Base-by-base conservation (phyloP, 2,113 vertebrate genomes). In the Ophiodon elongatus region DNA sequence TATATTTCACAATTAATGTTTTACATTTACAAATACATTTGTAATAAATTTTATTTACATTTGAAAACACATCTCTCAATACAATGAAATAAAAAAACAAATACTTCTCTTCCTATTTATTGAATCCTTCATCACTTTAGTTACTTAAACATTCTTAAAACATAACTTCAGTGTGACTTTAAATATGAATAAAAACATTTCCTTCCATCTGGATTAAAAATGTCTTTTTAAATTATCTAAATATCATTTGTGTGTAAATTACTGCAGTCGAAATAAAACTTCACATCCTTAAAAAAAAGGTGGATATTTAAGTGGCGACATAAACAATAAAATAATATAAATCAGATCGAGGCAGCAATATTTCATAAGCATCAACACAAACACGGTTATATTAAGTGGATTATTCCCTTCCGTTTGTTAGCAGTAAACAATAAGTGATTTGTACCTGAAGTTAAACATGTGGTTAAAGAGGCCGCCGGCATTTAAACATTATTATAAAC, bases 1-100 rank as follows among this genome's bases (percentile, higher is more conserved):
- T 76, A 57, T 69, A 79, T 85, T 74, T 83, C 25, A 83, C 1
- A 74, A 78, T 81, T 31, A 71, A 67, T 65, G 79, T 76, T 80
- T 83, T 76, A 68, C 52, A 80, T 60, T n/a, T 52, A 81, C 54
- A 85, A 69, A 70, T 73, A 63, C 59, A 73, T 72, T 72, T 75
- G 4, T 52, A 83, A 73, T 63, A 5, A 0, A 79, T 73, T 80
- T 52, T 79, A 84, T 83, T 79, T 88, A 86, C 81, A 86, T 76
- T 64, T 87, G 57, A 29, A 82, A 86, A 73, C 2, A 82, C 54
- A 43, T 79, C 10, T 73, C 15, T 50, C 62, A 79, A 80, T 75
- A 41, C 67, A n/a, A 68, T 70, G 67, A 80, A 65, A 80, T 15
- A 31, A 9, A n/a, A 57, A 56, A 2, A 56, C 52, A n/a, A 50